Percentiles rank a stretch among this genome's conserved stretches.
phyloP scores from a whole-genome alignment of 1,140 invertebrate genomes.

The Andricus grossulariae region DNA sequence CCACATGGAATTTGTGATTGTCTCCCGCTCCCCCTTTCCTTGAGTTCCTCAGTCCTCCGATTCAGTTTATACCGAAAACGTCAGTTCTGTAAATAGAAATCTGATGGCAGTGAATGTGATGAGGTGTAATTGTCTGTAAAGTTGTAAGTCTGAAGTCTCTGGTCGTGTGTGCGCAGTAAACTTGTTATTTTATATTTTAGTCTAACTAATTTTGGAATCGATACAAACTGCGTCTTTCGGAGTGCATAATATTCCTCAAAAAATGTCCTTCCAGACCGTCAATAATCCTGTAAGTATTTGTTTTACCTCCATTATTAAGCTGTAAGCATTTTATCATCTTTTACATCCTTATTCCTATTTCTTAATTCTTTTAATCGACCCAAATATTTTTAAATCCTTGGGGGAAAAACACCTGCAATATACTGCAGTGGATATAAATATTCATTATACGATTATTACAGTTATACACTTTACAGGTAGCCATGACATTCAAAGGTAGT shows the following conservation, averaged over 20 bases:
- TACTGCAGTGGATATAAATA: not conserved
- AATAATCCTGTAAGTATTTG: conserved; percentile 43
- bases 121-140: conserved; percentile 28
- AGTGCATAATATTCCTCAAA: not conserved
- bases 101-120: conserved; percentile 28
- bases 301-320: not conserved
- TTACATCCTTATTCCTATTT: not conserved
- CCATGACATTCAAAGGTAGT: not conserved
- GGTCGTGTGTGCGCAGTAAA: conserved; percentile 35
- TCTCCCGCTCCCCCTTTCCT: not conserved
- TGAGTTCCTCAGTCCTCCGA: not conserved
- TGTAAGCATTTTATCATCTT: not conserved
- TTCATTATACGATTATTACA: conserved; percentile 19
- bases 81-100: conserved; percentile 66
- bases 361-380: no score
- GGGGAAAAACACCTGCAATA: not conserved
- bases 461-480: no score
- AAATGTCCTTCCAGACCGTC: conserved; percentile 34
- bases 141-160: conserved; percentile 1
- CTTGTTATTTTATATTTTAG: not conserved
- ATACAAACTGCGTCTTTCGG: not conserved
- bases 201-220: not conserved
- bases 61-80: conserved; percentile 42
- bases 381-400: not conserved
- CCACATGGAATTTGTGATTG: not conserved